Conservation (phyloP, 2,888 invertebrate genomes). For the Amphipoea oculea region DNA sequence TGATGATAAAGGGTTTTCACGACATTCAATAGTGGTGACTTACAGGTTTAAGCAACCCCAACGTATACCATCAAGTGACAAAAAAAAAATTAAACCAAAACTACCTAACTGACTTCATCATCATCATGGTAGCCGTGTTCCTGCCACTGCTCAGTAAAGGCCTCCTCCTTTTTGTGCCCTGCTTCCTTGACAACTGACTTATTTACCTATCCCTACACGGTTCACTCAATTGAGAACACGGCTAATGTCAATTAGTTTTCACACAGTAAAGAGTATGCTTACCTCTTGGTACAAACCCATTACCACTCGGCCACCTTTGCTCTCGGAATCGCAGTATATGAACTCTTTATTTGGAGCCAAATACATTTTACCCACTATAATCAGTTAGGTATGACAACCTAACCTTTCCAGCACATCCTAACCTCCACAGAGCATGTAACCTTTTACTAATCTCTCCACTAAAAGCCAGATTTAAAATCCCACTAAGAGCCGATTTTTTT, state of each 20-base stretch:
- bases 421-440: too few species aligned
- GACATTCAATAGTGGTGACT: too few species aligned
- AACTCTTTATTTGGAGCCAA: too few species aligned
- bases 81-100: background rate
- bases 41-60: too few species aligned
- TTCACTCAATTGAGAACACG: background rate
- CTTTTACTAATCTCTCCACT: background rate
- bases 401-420: conserved; percentile 1
- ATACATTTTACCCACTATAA: background rate
- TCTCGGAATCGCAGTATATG: background rate
- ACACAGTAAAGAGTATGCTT: background rate
- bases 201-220: background rate
- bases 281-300: background rate
- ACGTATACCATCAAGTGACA: too few species aligned
- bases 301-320: background rate
- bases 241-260: background rate
- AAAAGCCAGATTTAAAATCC: conserved; percentile 20
- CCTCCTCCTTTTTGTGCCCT: background rate
- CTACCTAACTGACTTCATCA: background rate
- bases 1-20: background rate
- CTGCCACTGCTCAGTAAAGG: background rate
- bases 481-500: too few species aligned
- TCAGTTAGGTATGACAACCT: conserved; percentile 12
- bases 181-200: background rate
- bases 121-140: background rate